Percentiles rank a stretch among this genome's conserved stretches.
phyloP scores from a whole-genome alignment of 2,888 invertebrate genomes.

The Athetis lepigone region DNA sequence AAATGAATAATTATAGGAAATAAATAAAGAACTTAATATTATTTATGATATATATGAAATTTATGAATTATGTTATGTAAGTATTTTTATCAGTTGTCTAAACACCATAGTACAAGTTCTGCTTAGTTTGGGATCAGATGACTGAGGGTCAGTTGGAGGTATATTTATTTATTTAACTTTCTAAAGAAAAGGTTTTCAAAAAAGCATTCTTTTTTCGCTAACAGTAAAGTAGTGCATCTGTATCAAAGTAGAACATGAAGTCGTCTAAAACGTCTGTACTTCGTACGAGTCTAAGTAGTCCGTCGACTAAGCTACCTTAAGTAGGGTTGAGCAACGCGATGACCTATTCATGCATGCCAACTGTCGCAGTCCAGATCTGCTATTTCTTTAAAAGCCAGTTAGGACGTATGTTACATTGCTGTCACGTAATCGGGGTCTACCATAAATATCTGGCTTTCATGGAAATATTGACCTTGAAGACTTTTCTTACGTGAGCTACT shows the following conservation, averaged over 20 bases:
- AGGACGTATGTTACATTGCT: slow-evolving; percentile 13
- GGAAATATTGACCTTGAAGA: slow-evolving; percentile 18
- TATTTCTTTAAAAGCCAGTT: slow-evolving; percentile 33
- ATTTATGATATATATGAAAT: too few relatives aligned
- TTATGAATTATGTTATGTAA: too few relatives aligned
- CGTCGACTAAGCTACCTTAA: slow-evolving; percentile 24
- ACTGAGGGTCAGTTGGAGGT: too few relatives aligned
- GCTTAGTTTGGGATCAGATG: too few relatives aligned
- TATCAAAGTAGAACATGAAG: neutral
- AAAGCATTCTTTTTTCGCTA: too few relatives aligned
- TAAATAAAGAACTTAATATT: too few relatives aligned
- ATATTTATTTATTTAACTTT: too few relatives aligned
- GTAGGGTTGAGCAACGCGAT: slow-evolving; percentile 27
- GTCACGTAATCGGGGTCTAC: slow-evolving; percentile 32
- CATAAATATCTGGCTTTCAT: slow-evolving; percentile 16
- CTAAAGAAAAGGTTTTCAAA: too few relatives aligned
- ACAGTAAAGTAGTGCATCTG: neutral
- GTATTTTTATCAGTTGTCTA: too few relatives aligned
- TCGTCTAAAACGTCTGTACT: slow-evolving; percentile 5
- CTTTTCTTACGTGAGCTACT: neutral
- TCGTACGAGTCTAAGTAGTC: slow-evolving; percentile 14
- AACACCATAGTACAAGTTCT: too few relatives aligned
- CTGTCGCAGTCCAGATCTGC: slow-evolving; percentile 31
- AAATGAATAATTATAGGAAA: too few relatives aligned
- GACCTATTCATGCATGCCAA: slow-evolving; percentile 43